A percentile compares a stretch with the other conserved stretches of the same genome.
Conservation (phyloP, 2,797 vertebrate genomes). For the Rhinogobio ventralis region DNA sequence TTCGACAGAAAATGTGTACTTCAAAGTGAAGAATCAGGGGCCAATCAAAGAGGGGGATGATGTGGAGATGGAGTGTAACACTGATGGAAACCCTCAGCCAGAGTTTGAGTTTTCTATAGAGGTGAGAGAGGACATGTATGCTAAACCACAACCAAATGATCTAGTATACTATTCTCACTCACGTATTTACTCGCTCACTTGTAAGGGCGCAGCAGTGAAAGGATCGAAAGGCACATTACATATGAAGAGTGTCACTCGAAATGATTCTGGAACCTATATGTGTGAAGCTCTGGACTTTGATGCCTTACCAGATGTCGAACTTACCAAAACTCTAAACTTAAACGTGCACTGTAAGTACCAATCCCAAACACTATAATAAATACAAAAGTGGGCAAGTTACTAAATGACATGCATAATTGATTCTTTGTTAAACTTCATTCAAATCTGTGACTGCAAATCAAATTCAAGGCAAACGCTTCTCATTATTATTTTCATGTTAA, state of each 20-base stretch:
- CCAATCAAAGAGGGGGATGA: conserved; percentile 86
- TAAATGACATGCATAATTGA: neutral
- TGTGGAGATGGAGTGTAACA: conserved; percentile 80
- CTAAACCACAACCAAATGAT: neutral
- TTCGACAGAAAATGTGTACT: conserved; percentile 80
- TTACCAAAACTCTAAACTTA: conserved; percentile 63
- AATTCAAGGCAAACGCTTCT: neutral
- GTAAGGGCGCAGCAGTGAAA: fast-evolving
- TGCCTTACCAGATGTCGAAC: fast-evolving
- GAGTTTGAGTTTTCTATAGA: conserved; percentile 77
- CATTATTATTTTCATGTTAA: neutral
- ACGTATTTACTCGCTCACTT: neutral
- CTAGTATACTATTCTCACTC: neutral
- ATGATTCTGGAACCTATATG: conserved; percentile 66
- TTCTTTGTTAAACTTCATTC: neutral
- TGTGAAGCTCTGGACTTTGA: conserved; percentile 78
- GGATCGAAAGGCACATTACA: conserved; percentile 44
- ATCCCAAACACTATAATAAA: neutral
- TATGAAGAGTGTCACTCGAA: conserved; percentile 61
- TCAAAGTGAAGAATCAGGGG: conserved; percentile 67
- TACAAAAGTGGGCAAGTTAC: neutral
- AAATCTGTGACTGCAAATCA: neutral
- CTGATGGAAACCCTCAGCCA: conserved; percentile 84
- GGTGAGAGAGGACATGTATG: conserved; percentile 65
- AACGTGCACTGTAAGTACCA: conserved; percentile 75